phyloP scores from a whole-genome alignment of 2,888 invertebrate genomes.

The Listrodromus nycthemerus region DNA sequence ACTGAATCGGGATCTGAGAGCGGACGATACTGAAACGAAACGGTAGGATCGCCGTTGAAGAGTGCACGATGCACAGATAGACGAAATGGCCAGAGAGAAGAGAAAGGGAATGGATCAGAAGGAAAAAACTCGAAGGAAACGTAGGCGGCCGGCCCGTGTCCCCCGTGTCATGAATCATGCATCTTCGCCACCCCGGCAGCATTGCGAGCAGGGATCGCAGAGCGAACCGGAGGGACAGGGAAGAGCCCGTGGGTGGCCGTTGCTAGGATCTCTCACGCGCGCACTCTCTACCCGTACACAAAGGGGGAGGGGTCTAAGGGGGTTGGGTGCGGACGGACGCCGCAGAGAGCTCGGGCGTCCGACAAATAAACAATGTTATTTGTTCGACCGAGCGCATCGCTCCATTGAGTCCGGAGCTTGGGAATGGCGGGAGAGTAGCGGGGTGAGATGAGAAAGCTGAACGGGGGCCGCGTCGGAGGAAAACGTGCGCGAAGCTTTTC shows the following conservation, averaged over 20 bases:
- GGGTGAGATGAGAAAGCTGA: conserved; percentile 3
- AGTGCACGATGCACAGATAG: conserved; percentile 41
- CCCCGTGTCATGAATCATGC: conserved; percentile 82
- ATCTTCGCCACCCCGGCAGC: conserved; percentile 73
- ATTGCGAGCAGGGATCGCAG: conserved; percentile 64
- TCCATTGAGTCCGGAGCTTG: conserved; percentile 68
- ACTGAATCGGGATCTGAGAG: conserved; percentile 43
- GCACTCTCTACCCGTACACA: conserved; percentile 38
- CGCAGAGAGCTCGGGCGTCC: conserved; percentile 73
- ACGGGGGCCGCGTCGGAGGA: conserved; percentile 22
- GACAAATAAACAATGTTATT: conserved; percentile 82
- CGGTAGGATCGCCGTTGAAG: conserved; percentile 51
- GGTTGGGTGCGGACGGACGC: conserved; percentile 56
- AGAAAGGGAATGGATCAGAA: conserved; percentile 45
- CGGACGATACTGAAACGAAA: conserved; percentile 46
- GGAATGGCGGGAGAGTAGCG: conserved; percentile 21
- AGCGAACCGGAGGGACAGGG: conserved; percentile 71
- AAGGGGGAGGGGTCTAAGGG: not conserved
- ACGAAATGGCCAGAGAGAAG: conserved; percentile 46
- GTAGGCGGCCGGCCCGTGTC: conserved; percentile 71
- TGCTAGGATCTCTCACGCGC: conserved; percentile 38
- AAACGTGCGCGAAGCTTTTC: conserved; percentile 46
- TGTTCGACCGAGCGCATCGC: conserved; percentile 73
- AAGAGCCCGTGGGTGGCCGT: conserved; percentile 36
- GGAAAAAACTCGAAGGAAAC: conserved; percentile 55